These are phyloP conservation scores for Apogon talboti DNA, from an alignment of 2,797 vertebrate species.

Conservation along the genomic window DNA sequence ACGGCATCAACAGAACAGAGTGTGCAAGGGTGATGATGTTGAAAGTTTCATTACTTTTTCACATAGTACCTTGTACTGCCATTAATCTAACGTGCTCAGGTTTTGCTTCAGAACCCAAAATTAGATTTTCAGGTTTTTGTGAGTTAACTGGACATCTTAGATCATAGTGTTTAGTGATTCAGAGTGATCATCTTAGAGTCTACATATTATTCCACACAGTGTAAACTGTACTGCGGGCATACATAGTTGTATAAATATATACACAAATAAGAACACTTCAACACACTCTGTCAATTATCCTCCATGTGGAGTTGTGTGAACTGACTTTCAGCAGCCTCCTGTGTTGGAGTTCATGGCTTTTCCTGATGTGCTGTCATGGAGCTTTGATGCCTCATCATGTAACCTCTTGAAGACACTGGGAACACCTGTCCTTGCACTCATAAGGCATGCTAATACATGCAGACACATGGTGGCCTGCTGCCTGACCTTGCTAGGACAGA, in stretches of 20 bases:
- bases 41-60: too few relatives aligned
- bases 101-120: too few relatives aligned
- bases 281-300: not conserved
- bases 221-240: not conserved
- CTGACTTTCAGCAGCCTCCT: conserved; percentile 58
- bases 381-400: conserved; percentile 68
- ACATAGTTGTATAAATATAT: not conserved
- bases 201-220: not conserved
- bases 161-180: too few relatives aligned
- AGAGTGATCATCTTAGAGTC: too few relatives aligned
- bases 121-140: too few relatives aligned
- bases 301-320: conserved; percentile 23
- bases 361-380: conserved; percentile 70
- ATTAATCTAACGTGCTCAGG: too few relatives aligned
- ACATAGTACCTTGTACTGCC: too few relatives aligned
- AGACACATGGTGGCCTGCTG: conserved; percentile 77
- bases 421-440: conserved; percentile 79
- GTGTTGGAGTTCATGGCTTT: conserved; percentile 54
- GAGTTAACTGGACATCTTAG: too few relatives aligned
- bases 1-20: too few relatives aligned
- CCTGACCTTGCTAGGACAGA: conserved; percentile 78
- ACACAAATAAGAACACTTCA: not conserved
- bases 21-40: too few relatives aligned
- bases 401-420: conserved; percentile 74
- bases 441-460: conserved; percentile 84